Percentiles rank a stretch among this genome's conserved stretches.
Evolutionary conservation across 2,888 invertebrate species (phyloP).

Genomic region (Aproaerema taeniolella): DNA sequence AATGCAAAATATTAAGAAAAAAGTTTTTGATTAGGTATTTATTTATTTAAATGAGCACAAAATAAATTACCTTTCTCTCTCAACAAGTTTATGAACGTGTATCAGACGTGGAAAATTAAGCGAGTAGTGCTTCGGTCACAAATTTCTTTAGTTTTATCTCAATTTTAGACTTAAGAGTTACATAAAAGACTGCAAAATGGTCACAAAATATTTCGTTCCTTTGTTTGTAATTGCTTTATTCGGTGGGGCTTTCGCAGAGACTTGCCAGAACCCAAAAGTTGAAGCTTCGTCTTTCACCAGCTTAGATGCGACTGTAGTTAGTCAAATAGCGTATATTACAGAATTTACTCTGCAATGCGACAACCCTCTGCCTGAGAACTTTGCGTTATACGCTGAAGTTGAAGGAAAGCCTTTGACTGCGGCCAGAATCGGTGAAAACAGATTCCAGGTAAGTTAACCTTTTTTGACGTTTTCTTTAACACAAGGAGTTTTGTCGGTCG

Average conservation of each 20-base stretch:
- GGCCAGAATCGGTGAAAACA: conserved; percentile 85
- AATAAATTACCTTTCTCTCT: not conserved
- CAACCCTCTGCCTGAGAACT: conserved; percentile 78
- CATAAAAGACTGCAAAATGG: conserved; percentile 53
- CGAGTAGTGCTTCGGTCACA: conserved; percentile 7
- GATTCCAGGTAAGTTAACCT: conserved; percentile 85
- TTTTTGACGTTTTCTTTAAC: not conserved
- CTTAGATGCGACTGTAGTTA: conserved; percentile 93
- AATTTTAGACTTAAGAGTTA: conserved; percentile 32
- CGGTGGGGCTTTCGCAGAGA: conserved; percentile 41
- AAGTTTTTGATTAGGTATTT: not conserved
- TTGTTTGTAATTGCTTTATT: conserved; percentile 41
- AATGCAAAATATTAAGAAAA: not conserved
- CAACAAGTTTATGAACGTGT: not conserved
- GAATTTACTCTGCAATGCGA: conserved; percentile 92
- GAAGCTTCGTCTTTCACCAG: conserved; percentile 92
- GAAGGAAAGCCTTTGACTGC: conserved; percentile 91
- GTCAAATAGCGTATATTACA: conserved; percentile 92
- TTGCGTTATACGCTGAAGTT: conserved; percentile 92
- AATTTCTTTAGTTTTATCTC: conserved; percentile 21
- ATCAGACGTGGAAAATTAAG: conserved; percentile 13
- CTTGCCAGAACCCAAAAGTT: conserved; percentile 80
- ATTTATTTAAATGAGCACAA: not conserved
- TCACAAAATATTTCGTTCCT: conserved; percentile 53
- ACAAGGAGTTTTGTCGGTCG: not conserved